phyloP scores from a whole-genome alignment of 2,113 vertebrate species.

The Taxidea taxus region DNA sequence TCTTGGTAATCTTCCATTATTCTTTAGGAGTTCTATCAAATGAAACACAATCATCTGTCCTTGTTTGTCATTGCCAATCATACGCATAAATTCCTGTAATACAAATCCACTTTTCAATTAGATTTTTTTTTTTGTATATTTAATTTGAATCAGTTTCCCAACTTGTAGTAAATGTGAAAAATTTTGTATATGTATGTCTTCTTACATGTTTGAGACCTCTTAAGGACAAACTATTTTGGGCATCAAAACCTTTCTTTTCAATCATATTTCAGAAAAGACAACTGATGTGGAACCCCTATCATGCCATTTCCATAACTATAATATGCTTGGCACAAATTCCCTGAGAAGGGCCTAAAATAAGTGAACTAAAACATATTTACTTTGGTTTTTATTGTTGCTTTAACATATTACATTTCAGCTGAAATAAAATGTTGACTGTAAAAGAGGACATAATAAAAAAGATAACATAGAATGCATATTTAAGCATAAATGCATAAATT shows the following conservation, averaged over 20 bases:
- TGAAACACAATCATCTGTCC: slow-evolving; percentile 99
- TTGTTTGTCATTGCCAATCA: slow-evolving; percentile 98
- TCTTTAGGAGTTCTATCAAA: slow-evolving; percentile 94
- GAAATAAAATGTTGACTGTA: slow-evolving; percentile 11
- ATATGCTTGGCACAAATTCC: neutral
- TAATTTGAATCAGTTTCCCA: slow-evolving; percentile 26
- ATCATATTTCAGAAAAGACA: neutral
- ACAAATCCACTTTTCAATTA: slow-evolving; percentile 44
- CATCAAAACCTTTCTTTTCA: neutral
- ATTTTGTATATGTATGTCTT: neutral
- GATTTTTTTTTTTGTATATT: neutral
- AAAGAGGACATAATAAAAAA: neutral
- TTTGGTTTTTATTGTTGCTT: neutral
- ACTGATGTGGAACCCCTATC: neutral
- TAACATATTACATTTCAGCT: slow-evolving; percentile 1
- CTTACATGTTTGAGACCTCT: neutral
- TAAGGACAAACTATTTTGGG: slow-evolving; percentile 8
- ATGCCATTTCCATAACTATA: neutral
- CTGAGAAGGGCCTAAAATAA: neutral
- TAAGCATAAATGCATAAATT: slow-evolving; percentile 8
- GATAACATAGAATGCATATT: neutral
- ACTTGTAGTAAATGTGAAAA: slow-evolving; percentile 32
- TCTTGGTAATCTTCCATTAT: slow-evolving; percentile 89
- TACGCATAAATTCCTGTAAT: slow-evolving; percentile 96
- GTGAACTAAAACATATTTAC: slow-evolving; percentile 4